Base-by-base conservation (phyloP, 1,140 invertebrate species). In the Rhysida immarginata region DNA sequence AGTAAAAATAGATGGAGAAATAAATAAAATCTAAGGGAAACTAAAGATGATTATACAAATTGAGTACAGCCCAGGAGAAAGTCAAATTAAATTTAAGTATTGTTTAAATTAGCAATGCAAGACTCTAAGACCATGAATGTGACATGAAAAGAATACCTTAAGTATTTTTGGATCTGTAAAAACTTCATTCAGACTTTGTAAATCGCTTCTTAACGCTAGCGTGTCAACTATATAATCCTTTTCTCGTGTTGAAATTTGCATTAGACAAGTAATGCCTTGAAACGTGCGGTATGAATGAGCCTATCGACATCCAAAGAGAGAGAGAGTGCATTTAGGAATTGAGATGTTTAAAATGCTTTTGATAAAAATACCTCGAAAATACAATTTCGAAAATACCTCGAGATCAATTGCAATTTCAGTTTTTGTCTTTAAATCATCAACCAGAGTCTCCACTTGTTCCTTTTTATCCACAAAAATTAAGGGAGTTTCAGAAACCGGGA, bases 161-260 rank as follows among this genome's bases (percentile, higher is more conserved):
- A 97, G 63, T 64, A 96, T 84, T 27, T 78, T 81, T 2, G 91
- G 85, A 65, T 97, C 81, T 0, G 95, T 93, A 59, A 98, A 94
- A 13, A 93, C 78, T 64, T 89, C 80, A 72, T 99, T 99, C 0
- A 99, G 71, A 29, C 81, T 64, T 57, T 86, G 78, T 44, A 99
- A 72, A 41, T 96, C 81, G 41, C 84, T 81, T 48, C 95, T 74
- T 8, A 98, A 70, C 1, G 74, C 70, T 2, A 99, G 68, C 0
- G 91, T 82, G 68, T 99, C 96, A 25, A 99, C 77, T 8, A 99
- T 75, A 67, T 87, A 99, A 73, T 99, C 96, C 18, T 80, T 80
- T 23, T 78, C 73, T 29, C 75, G 63, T 0, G 92, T 95, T 0
- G 92, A 94, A 62, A 99, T 90, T 74, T 99, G 96, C 70, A 80